These are phyloP conservation scores for Aromia moschata DNA, from an alignment of 2,888 invertebrate species.

Conservation along the genomic window DNA sequence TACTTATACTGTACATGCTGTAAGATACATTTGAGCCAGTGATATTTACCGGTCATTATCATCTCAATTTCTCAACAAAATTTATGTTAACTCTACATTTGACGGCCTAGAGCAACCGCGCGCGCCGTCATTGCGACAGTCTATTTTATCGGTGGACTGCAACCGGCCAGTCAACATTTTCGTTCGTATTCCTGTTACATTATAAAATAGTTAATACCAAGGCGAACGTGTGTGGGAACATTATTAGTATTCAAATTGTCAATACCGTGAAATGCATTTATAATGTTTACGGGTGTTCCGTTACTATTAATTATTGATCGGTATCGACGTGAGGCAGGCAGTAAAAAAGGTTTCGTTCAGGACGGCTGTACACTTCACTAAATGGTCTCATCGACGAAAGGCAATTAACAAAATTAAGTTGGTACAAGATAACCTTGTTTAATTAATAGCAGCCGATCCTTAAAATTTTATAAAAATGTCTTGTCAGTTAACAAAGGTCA, in stretches of 20 bases:
- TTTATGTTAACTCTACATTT: too few relatives aligned
- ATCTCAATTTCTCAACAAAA: too few relatives aligned
- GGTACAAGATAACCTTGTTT: neutral
- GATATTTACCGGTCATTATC: too few relatives aligned
- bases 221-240: slow-evolving; percentile 19
- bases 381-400: neutral
- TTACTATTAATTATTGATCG: slow-evolving; percentile 9
- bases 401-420: neutral
- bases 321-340: neutral
- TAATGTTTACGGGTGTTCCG: slow-evolving; percentile 6
- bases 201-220: slow-evolving; percentile 7
- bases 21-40: too few relatives aligned
- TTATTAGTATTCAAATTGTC: slow-evolving; percentile 9
- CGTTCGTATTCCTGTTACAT: neutral
- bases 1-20: too few relatives aligned
- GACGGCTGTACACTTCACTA: neutral
- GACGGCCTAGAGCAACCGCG: too few relatives aligned
- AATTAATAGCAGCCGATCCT: too few relatives aligned
- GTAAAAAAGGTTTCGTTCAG: neutral
- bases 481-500: too few relatives aligned
- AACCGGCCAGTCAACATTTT: neutral
- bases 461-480: too few relatives aligned
- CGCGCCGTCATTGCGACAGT: too few relatives aligned
- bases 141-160: too few relatives aligned
- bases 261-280: slow-evolving; percentile 18